phyloP scores from a whole-genome alignment of 1,140 invertebrate species.

The Brachionus manjavacas region DNA sequence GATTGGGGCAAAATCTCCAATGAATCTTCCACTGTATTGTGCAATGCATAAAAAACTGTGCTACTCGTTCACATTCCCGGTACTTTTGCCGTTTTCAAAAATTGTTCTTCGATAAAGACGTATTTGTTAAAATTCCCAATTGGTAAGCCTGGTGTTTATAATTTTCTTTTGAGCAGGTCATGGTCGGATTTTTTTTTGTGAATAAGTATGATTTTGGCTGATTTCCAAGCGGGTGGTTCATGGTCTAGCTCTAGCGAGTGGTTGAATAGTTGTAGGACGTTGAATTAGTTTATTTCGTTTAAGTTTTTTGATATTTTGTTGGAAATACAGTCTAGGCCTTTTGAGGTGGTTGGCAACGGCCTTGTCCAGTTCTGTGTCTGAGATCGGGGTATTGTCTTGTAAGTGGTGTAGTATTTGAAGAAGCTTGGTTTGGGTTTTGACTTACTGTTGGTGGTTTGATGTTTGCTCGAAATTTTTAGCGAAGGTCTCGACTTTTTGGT shows the following conservation, averaged over 20 bases:
- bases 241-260: too few relatives aligned
- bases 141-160: neutral
- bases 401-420: neutral
- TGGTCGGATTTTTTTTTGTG: too few relatives aligned
- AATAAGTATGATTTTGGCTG: too few relatives aligned
- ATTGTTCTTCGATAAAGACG: neutral
- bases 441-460: neutral
- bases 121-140: neutral
- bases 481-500: too few relatives aligned
- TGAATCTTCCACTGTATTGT: slow-evolving; percentile 4
- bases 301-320: too few relatives aligned
- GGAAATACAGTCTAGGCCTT: neutral
- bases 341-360: neutral
- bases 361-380: neutral
- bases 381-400: neutral
- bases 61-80: neutral
- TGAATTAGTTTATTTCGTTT: too few relatives aligned
- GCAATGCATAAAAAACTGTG: neutral
- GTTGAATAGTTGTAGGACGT: too few relatives aligned
- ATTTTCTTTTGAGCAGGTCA: neutral
- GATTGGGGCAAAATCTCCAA: slow-evolving; percentile 8
- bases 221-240: too few relatives aligned
- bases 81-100: neutral
- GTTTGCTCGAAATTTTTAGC: neutral
- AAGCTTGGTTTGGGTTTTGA: neutral